phyloP scores from a whole-genome alignment of 2,113 vertebrate genomes.

The Xiphophorus hellerii region DNA sequence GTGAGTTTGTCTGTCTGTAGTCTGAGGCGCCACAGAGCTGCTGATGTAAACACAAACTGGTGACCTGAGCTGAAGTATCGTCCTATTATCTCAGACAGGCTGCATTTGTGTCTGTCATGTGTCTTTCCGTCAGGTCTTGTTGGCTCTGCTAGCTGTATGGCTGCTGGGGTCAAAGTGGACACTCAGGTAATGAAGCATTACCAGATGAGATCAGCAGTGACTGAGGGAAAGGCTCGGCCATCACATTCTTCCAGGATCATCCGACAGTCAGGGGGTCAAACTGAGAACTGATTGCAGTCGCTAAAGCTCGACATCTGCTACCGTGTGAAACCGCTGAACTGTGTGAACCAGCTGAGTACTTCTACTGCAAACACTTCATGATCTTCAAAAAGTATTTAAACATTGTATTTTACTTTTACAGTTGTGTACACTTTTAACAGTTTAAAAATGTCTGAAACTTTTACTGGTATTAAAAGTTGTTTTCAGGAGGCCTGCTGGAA shows the following conservation, averaged over 20 bases:
- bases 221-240: constrained; percentile 5
- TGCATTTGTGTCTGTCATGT: constrained; percentile 3
- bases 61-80: not conserved
- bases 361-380: not conserved
- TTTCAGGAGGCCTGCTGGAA: not conserved
- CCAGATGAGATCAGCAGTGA: constrained; percentile 39
- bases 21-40: not conserved
- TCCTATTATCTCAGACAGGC: constrained; percentile 16
- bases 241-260: constrained; percentile 8
- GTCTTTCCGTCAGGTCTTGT: constrained; percentile 23
- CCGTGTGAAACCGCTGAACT: not conserved
- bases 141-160: constrained; percentile 28
- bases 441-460: not conserved
- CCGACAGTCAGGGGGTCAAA: not conserved
- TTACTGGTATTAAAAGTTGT: not conserved
- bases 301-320: not conserved
- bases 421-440: too few relatives aligned
- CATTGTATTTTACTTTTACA: not conserved
- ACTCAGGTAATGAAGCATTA: constrained; percentile 55
- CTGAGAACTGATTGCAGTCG: not conserved
- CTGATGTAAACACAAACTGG: not conserved
- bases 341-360: not conserved
- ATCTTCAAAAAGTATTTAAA: not conserved
- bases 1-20: not conserved
- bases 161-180: constrained; percentile 40